phyloP scores from a whole-genome alignment of 1,140 invertebrate genomes.

The Geopemphigus sp. region DNA sequence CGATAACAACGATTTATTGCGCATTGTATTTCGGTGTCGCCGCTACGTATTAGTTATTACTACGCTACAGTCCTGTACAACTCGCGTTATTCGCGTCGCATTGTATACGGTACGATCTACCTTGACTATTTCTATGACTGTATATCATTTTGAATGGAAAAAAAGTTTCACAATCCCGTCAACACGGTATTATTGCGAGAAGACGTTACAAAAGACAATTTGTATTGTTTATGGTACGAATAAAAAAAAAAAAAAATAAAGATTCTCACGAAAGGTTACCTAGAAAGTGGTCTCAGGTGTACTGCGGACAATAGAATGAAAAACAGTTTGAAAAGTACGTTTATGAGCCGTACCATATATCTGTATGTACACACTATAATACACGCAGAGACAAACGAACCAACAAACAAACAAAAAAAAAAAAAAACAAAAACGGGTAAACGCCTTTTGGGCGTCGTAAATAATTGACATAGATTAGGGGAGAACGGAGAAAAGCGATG shows the following conservation, averaged over 20 bases:
- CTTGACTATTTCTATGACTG: neutral
- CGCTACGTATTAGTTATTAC: no score
- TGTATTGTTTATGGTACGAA: constrained; percentile 22
- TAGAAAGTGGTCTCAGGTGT: constrained; percentile 28
- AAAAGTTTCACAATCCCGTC: constrained; percentile 9
- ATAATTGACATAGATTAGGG: constrained; percentile 10
- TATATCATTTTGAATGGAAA: neutral
- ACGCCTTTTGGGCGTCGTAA: constrained; percentile 29
- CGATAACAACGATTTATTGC: no score
- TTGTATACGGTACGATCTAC: no score
- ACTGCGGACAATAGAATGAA: constrained; percentile 19
- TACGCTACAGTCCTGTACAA: no score
- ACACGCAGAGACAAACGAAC: neutral
- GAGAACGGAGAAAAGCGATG: neutral
- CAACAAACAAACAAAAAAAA: no score
- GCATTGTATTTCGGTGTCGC: no score
- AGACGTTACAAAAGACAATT: constrained; percentile 20
- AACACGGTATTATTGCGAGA: neutral
- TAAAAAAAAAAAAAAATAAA: constrained; percentile 15
- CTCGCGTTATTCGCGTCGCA: no score
- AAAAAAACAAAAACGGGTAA: neutral
- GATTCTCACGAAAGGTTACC: constrained; percentile 1
- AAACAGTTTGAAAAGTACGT: constrained; percentile 31
- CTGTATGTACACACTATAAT: neutral
- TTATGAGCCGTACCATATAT: constrained; percentile 7